A percentile compares a stretch with the other conserved stretches of the same genome.
phyloP scores from a whole-genome alignment of 2,888 invertebrate genomes.

The Protonemura montana region DNA sequence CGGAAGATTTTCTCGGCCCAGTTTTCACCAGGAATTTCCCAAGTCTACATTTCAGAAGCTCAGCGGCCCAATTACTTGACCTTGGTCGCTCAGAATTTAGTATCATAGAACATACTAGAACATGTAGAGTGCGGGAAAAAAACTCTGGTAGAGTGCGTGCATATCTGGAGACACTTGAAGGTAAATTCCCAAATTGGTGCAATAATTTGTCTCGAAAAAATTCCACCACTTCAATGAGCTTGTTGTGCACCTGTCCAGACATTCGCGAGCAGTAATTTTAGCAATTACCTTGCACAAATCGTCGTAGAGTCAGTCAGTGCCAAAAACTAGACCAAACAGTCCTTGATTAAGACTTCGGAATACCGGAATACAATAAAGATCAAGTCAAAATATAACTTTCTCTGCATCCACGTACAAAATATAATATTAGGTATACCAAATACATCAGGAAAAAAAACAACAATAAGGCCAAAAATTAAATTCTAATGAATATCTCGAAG shows the following conservation, averaged over 20 bases:
- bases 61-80: too few species aligned
- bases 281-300: not conserved
- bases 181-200: too few species aligned
- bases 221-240: too few species aligned
- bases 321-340: not conserved
- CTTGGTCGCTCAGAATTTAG: too few species aligned
- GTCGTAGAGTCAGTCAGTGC: not conserved
- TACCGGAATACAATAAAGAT: not conserved
- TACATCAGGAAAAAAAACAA: not conserved
- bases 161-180: too few species aligned
- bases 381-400: not conserved
- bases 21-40: not conserved
- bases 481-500: slow-evolving; percentile 14
- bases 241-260: too few species aligned
- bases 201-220: too few species aligned
- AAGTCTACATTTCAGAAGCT: not conserved
- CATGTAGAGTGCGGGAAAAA: too few species aligned
- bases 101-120: too few species aligned
- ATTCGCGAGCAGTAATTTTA: not conserved
- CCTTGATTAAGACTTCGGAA: not conserved
- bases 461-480: slow-evolving; percentile 32
- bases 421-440: not conserved
- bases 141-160: too few species aligned
- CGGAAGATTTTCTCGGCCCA: not conserved
- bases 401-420: not conserved